Evolutionary conservation across 2,888 invertebrate species (phyloP), one percentile per base, ranked within the genome.

Genomic region (Mythimna lalbum): DNA sequence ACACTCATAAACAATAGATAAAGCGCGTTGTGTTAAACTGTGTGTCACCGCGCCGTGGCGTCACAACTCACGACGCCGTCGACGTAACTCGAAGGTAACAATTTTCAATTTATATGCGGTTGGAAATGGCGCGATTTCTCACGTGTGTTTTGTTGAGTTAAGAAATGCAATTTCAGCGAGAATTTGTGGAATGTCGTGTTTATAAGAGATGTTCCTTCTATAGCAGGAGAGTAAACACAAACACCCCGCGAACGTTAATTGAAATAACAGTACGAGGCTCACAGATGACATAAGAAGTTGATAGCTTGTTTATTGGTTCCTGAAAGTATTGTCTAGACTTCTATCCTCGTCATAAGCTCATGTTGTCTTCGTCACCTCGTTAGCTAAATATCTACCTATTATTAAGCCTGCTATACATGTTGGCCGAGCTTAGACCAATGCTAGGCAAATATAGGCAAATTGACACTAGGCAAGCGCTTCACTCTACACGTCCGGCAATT

Each of bases 81-180:
- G 52, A 43, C 14, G 53, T 47, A 17, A 50, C 56, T 47, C 47
- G 36, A 31, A 47, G 55, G 49, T 53, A 62, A 59, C 78, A 62
- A 81, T 67, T 80, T 78, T 65, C 69, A 80, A 80, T 70, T 69
- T 78, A 69, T 80, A 69, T 80, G 69, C 76, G 69, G 69, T 49
- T 57, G 56, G 73, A 56, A 69, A 68, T 49, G 49, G 61, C 57
- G 53, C 62, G 53, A 65, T 69, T 59, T 47, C 59, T 75, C 69
- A 52, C 69, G 76, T 65, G 68, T 76, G 53, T 75, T 75, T 56
- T 56, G 80, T 59, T 19, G 31, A 65, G 65, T 63, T 62, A 74
- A 74, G 61, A 78, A 76, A 64, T 69, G 80, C 80, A 80, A 80
- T 78, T 78, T 76, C 53, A 53, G 43, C 31, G 27, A 39, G 63